Base-by-base conservation (phyloP, 2,113 vertebrate genomes). In the Condylura cristata region DNA sequence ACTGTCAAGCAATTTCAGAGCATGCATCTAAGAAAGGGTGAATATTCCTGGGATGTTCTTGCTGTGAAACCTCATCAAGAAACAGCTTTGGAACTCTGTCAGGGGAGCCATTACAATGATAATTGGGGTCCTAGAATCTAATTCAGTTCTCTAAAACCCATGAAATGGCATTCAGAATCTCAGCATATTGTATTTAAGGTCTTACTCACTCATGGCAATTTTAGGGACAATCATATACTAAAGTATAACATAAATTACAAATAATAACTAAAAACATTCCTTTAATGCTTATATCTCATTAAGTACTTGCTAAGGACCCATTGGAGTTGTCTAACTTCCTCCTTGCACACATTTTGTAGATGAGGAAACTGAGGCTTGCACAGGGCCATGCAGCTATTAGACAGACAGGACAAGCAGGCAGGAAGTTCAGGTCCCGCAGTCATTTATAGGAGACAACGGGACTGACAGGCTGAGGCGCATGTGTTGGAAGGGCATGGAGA, bases 151-250 rank as follows among this genome's bases (percentile, higher is more conserved):
- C 92, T 89, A 71, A 75, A 84, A 66, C n/a, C 92, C 41, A 26
- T 61, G 79, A 70, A 75, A 66, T 41, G 51, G 76, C 44, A 41
- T n/a, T 71, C 26, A 6, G 53, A 75, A 48, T 68, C 71, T 56
- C 61, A 46, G 90, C 63, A 74, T 86, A 34, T 22, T 80, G 86
- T 86, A 83, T 70, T 83, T 37, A 82, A 92, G 74, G 20, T 79
- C 75, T 75, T 51, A 51, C 26, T 51, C 41, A 60, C 48, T 93
- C 48, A 24, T 44, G 65, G 24, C 32, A 79, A 95, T 75, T 93
- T 96, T 75, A 91, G 34, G n/a, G 85, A 74, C 74, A 61, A 22
- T 86, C 85, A 66, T 63, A 91, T n/a, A 72, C 70, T 79, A 65
- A 75, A 53, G 61, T 8, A 28, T n/a, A 58, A 86, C 75, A 76